Conservation (phyloP, 2,113 vertebrate genomes). For the Aspidoscelis tigris region DNA sequence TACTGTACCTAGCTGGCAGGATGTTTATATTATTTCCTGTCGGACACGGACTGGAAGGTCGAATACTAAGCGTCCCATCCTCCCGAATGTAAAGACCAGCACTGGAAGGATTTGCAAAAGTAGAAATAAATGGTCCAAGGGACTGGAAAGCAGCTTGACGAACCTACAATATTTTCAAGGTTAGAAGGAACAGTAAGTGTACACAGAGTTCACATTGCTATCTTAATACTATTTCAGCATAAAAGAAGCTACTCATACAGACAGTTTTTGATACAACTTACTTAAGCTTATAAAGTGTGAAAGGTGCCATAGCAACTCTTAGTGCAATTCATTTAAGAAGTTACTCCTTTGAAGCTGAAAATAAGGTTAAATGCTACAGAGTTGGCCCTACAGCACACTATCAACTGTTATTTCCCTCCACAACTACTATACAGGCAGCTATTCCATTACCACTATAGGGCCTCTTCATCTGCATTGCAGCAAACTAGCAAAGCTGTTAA, state of each 20-base stretch:
- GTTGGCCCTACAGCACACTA: no score
- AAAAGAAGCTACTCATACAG: not conserved
- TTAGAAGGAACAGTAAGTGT: not conserved
- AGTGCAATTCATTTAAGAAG: no score
- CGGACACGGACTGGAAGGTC: slow-evolving; percentile 28
- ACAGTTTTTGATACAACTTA: not conserved
- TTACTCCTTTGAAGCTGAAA: no score
- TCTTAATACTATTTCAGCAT: not conserved
- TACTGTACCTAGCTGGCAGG: slow-evolving; percentile 52
- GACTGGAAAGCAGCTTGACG: slow-evolving; percentile 91
- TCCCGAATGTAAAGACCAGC: slow-evolving; percentile 84
- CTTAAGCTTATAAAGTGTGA: no score
- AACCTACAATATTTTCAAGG: slow-evolving; percentile 73
- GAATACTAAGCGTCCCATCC: slow-evolving; percentile 77
- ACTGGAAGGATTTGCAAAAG: slow-evolving; percentile 88
- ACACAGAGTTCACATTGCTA: not conserved
- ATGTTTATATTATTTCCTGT: not conserved
- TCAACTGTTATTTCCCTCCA: no score
- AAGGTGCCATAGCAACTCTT: not conserved
- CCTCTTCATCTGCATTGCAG: no score
- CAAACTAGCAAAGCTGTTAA: no score
- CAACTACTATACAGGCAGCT: no score
- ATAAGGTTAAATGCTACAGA: no score
- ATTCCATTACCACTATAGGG: no score
- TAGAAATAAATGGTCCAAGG: slow-evolving; percentile 90